Conservation (phyloP, 2,888 invertebrate genomes). For the Eremobia ochroleuca region DNA sequence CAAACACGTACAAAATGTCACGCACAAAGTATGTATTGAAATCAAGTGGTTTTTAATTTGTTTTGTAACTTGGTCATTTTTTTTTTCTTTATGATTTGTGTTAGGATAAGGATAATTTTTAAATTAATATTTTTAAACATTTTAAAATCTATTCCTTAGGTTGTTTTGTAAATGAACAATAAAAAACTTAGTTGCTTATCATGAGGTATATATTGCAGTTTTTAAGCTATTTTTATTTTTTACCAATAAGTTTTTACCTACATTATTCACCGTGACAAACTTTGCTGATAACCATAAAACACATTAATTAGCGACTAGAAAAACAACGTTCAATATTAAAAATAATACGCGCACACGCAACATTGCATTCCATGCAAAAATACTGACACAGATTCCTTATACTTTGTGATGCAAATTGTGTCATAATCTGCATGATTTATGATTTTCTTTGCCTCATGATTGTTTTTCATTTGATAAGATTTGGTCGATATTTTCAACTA, state of each 20-base stretch:
- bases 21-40: neutral
- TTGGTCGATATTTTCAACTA: neutral
- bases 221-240: conserved; percentile 1
- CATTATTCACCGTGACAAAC: conserved; percentile 7
- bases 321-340: conserved; percentile 1
- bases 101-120: neutral
- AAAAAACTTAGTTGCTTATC: neutral
- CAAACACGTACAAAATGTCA: conserved; percentile 22
- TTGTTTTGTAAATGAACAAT: conserved; percentile 2
- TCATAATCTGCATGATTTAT: conserved; percentile 33
- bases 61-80: neutral
- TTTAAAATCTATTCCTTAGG: neutral
- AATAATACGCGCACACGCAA: conserved; percentile 27
- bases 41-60: neutral
- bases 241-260: neutral
- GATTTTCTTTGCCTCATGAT: conserved; percentile 3
- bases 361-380: conserved; percentile 38
- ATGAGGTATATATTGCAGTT: conserved; percentile 4
- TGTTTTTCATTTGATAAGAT: conserved; percentile 8
- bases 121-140: neutral
- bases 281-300: neutral
- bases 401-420: conserved; percentile 43
- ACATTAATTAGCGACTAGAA: conserved; percentile 1
- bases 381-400: conserved; percentile 45
- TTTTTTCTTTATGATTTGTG: neutral